Evolutionary conservation across 2,888 invertebrate species (phyloP).

Genomic region (Ormyrus rosae): DNA sequence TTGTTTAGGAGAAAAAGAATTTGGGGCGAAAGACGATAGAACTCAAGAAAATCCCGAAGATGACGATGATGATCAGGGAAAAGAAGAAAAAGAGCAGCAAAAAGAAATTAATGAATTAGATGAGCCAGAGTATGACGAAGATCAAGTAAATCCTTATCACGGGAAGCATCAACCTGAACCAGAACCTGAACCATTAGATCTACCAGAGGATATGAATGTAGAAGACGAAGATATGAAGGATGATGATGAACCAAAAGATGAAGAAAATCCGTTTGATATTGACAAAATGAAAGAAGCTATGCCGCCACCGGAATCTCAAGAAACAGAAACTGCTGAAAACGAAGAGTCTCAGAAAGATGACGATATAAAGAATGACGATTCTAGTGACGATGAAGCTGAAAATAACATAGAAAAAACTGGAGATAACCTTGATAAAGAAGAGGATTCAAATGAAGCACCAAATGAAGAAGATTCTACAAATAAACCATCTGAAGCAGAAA

Average conservation of each 20-base stretch:
- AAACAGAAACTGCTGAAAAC: conserved; percentile 68
- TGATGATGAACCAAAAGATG: conserved; percentile 79
- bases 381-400: conserved; percentile 76
- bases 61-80: conserved; percentile 61
- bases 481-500: conserved; percentile 62
- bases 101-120: conserved; percentile 90
- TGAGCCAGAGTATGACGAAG: conserved; percentile 86
- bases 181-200: conserved; percentile 90
- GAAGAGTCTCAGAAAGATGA: conserved; percentile 68
- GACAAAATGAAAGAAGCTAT: conserved; percentile 83
- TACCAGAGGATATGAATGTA: conserved; percentile 90
- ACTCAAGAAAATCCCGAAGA: conserved; percentile 57
- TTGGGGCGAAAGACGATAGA: conserved; percentile 75
- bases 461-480: conserved; percentile 66
- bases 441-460: conserved; percentile 62
- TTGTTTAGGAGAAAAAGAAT: conserved; percentile 76
- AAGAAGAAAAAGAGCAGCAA: conserved; percentile 77
- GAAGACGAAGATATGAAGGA: conserved; percentile 84
- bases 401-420: conserved; percentile 68
- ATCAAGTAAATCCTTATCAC: conserved; percentile 90
- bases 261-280: conserved; percentile 91
- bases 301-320: conserved; percentile 71
- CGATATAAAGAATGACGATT: conserved; percentile 74
- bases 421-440: conserved; percentile 66
- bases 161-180: conserved; percentile 86